Evolutionary conservation across 2,888 invertebrate genomes (phyloP).

Genomic region (Petrolisthes cinctipes): DNA sequence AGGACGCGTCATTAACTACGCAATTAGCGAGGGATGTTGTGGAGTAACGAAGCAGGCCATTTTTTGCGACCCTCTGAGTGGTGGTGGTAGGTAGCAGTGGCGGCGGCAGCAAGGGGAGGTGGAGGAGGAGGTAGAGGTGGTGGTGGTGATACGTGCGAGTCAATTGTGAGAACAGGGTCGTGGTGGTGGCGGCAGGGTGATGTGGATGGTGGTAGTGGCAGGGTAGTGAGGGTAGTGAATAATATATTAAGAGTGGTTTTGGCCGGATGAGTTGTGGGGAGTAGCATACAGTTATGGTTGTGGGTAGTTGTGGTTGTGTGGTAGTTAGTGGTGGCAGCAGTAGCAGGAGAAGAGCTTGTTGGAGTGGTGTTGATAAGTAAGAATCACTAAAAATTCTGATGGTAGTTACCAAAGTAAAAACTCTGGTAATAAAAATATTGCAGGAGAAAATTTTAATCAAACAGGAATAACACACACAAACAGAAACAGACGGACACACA

Average conservation of each 20-base stretch:
- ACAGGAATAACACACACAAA: too few relatives aligned
- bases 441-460: too few relatives aligned
- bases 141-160: too few relatives aligned
- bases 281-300: neutral
- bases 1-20: conserved; percentile 17
- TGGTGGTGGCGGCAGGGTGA: neutral
- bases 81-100: neutral
- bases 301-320: neutral
- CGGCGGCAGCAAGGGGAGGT: too few relatives aligned
- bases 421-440: too few relatives aligned
- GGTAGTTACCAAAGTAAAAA: too few relatives aligned
- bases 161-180: neutral
- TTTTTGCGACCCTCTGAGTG: conserved; percentile 16
- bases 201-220: neutral
- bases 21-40: conserved; percentile 34
- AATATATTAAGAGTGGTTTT: neutral
- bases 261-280: neutral
- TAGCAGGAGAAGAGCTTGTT: neutral
- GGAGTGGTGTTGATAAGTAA: neutral
- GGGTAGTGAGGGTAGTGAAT: neutral
- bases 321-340: neutral
- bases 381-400: too few relatives aligned
- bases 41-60: conserved; percentile 23
- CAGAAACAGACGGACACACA: too few relatives aligned
- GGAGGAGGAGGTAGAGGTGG: neutral